Percentiles rank a stretch among this genome's conserved stretches.
These are phyloP conservation scores for Maniola hyperantus DNA, from an alignment of 2,888 invertebrate genomes.

Conservation along the genomic window DNA sequence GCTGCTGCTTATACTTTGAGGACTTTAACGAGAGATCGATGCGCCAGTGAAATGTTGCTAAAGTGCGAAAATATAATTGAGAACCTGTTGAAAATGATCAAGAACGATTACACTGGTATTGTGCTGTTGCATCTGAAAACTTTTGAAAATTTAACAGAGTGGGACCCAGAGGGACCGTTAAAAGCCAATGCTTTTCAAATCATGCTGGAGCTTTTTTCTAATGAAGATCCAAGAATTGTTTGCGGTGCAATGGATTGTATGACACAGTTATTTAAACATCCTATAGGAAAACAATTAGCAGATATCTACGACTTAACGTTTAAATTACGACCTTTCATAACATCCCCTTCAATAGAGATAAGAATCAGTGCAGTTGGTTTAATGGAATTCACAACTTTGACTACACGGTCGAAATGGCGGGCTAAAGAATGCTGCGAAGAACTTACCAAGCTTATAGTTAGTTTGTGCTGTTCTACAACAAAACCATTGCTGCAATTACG, in stretches of 20 bases:
- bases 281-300: constrained; percentile 60
- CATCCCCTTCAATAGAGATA: constrained; percentile 49
- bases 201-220: constrained; percentile 56
- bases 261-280: constrained; percentile 68
- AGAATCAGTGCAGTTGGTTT: constrained; percentile 60
- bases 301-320: constrained; percentile 64
- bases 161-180: constrained; percentile 60
- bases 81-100: constrained; percentile 65
- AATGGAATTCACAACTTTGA: constrained; percentile 63
- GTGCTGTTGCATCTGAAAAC: constrained; percentile 64
- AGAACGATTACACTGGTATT: constrained; percentile 65
- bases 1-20: constrained; percentile 64
- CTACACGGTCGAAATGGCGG: constrained; percentile 70
- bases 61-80: constrained; percentile 56
- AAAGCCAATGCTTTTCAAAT: constrained; percentile 68
- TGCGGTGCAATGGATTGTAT: constrained; percentile 66
- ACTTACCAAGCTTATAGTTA: constrained; percentile 55
- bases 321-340: constrained; percentile 49
- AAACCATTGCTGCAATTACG: constrained; percentile 61
- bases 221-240: constrained; percentile 54
- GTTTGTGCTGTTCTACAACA: constrained; percentile 52
- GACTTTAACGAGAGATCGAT: constrained; percentile 58
- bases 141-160: constrained; percentile 58
- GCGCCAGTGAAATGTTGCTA: constrained; percentile 55
- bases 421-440: constrained; percentile 59